Conservation (phyloP, 2,888 invertebrate genomes). For the Oasisia sp. region DNA sequence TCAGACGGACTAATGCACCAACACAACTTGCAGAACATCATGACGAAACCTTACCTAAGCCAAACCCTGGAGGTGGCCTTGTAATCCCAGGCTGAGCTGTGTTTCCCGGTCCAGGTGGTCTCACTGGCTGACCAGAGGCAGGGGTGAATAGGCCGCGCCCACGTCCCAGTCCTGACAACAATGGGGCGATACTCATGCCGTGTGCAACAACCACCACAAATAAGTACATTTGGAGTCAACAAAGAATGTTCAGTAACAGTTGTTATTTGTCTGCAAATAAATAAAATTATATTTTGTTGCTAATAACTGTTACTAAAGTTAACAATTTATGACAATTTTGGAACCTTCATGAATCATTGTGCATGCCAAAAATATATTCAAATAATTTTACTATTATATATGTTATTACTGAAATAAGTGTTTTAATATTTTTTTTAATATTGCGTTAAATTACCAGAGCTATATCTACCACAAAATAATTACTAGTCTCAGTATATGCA, state of each 20-base stretch:
- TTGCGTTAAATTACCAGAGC: too few species aligned
- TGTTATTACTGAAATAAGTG: too few species aligned
- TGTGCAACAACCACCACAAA: background rate
- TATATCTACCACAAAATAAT: too few species aligned
- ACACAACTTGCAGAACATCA: background rate
- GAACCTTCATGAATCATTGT: background rate
- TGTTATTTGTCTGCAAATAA: too few species aligned
- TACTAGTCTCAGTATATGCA: too few species aligned
- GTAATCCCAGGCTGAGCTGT: background rate
- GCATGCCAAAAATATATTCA: too few species aligned
- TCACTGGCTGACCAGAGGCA: background rate
- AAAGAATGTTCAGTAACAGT: background rate
- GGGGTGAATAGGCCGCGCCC: background rate
- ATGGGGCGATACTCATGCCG: background rate
- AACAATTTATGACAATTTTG: background rate
- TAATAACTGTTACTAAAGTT: too few species aligned
- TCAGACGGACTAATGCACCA: background rate
- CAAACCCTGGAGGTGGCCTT: background rate
- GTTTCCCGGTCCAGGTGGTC: background rate
- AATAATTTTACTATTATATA: too few species aligned
- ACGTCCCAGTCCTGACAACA: background rate
- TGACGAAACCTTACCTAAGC: background rate
- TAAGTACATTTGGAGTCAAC: background rate
- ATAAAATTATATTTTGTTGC: too few species aligned
- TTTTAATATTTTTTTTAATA: too few species aligned